phyloP scores from a whole-genome alignment of 2,888 invertebrate species.

The Drosophila ustulata region DNA sequence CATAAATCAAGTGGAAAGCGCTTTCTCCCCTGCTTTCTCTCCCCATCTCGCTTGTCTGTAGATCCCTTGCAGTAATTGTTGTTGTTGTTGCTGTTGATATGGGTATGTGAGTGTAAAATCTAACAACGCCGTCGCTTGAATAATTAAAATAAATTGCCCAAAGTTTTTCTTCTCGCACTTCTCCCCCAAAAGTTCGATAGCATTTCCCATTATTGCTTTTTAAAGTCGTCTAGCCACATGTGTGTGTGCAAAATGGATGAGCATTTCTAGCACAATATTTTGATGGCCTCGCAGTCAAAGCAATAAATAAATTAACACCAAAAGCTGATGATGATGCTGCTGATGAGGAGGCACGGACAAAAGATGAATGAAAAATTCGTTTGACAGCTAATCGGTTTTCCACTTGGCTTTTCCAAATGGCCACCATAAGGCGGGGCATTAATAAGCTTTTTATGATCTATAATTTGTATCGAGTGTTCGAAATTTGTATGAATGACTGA shows the following conservation, averaged over 20 bases:
- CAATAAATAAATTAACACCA: conserved; percentile 74
- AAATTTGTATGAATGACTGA: conserved; percentile 36
- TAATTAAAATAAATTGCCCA: conserved; percentile 76
- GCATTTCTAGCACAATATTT: conserved; percentile 46
- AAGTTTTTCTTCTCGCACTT: conserved; percentile 40
- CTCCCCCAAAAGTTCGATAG: conserved; percentile 25
- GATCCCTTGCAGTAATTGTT: conserved; percentile 36
- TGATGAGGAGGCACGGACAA: conserved; percentile 22
- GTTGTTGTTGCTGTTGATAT: conserved; percentile 41
- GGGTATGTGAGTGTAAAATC: conserved; percentile 62
- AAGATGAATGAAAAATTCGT: conserved; percentile 58
- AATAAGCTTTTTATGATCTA: conserved; percentile 58
- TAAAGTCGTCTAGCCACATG: conserved; percentile 56
- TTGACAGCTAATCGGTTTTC: conserved; percentile 53
- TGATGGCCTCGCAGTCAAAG: conserved; percentile 60
- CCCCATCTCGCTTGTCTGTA: conserved; percentile 2
- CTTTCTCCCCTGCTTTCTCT: conserved; percentile 20
- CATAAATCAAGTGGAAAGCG: conserved; percentile 75
- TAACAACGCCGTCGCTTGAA: conserved; percentile 67
- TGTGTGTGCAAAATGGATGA: conserved; percentile 32
- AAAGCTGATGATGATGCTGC: conserved; percentile 22
- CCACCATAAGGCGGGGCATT: conserved; percentile 34
- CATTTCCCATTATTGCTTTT: conserved; percentile 70
- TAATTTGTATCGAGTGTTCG: conserved; percentile 37
- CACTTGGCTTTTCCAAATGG: conserved; percentile 26